Percentiles rank a stretch among this genome's conserved stretches.
Evolutionary conservation across 53 echinoderm and acorn worm species (phyloP).

Genomic region (Stichopus horrens): DNA sequence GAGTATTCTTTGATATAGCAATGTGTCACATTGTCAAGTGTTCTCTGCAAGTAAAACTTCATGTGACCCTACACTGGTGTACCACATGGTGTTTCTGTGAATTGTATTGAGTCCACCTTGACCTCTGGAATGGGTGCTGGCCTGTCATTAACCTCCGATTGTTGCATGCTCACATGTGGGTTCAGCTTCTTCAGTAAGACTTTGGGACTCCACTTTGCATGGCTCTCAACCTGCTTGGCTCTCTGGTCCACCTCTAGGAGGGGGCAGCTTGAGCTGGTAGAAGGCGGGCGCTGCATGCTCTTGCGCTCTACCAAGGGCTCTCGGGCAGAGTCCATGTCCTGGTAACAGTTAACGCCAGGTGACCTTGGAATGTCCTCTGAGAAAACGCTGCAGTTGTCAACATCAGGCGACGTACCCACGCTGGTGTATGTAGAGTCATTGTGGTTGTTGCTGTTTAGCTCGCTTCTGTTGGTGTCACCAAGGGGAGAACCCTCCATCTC

Average conservation of each 20-base stretch:
- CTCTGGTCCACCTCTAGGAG: conserved; percentile 16
- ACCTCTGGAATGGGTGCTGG: conserved; percentile 31
- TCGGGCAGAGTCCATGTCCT: neutral
- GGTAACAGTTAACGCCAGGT: neutral
- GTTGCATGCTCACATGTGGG: conserved; percentile 46
- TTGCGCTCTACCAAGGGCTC: neutral
- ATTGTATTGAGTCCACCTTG: conserved; percentile 42
- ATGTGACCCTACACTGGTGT: conserved; percentile 13
- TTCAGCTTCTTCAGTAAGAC: conserved; percentile 54
- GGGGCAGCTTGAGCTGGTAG: conserved; percentile 41
- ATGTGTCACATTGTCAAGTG: no score
- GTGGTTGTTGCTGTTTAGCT: conserved; percentile 32
- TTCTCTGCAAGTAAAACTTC: no score
- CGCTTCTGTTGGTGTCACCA: neutral
- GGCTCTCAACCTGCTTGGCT: conserved; percentile 26
- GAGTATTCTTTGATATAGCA: no score
- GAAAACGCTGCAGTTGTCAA: conserved; percentile 9
- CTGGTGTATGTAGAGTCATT: conserved; percentile 28
- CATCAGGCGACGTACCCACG: neutral
- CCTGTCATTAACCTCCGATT: conserved; percentile 4
- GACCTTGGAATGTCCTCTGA: neutral
- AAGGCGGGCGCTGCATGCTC: neutral
- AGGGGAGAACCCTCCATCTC: neutral
- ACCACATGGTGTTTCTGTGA: conserved; percentile 38
- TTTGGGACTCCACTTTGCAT: conserved; percentile 64